phyloP scores from a whole-genome alignment of 2,888 invertebrate genomes.

The Macrophya annulata region DNA sequence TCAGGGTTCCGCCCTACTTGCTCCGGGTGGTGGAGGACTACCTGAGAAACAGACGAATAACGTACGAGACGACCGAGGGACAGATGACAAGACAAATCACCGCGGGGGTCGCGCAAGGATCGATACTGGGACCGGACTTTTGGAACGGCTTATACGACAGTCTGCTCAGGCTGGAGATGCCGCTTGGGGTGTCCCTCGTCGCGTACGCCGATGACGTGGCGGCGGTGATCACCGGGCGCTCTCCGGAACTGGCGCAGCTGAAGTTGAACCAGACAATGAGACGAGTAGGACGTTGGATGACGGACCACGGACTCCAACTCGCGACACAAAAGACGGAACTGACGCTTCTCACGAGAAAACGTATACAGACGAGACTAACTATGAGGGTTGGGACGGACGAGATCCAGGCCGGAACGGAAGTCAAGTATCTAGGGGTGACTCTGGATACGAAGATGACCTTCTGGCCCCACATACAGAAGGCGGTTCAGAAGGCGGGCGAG shows the following conservation, averaged over 20 bases:
- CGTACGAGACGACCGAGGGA: constrained; percentile 57
- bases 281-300: constrained; percentile 57
- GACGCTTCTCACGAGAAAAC: constrained; percentile 56
- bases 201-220: constrained; percentile 55
- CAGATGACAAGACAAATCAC: constrained; percentile 43
- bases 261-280: constrained; percentile 54
- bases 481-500: constrained; percentile 56
- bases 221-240: constrained; percentile 44
- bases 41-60: constrained; percentile 56
- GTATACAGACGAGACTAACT: constrained; percentile 34
- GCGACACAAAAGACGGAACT: constrained; percentile 57
- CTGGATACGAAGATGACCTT: constrained; percentile 59
- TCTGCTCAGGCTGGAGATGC: constrained; percentile 34
- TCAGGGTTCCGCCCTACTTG: constrained; percentile 59
- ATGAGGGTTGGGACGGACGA: not conserved
- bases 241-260: constrained; percentile 51
- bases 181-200: constrained; percentile 43
- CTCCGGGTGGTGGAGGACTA: constrained; percentile 58
- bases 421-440: constrained; percentile 63
- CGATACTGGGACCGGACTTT: constrained; percentile 53
- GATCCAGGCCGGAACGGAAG: not conserved
- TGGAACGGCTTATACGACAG: constrained; percentile 57
- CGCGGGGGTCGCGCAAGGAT: constrained; percentile 57
- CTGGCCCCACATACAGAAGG: constrained; percentile 54
- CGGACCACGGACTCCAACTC: constrained; percentile 44